These are phyloP conservation scores for Phenganax marumi DNA, from an alignment of 92 coral and sea anemone species.

Conservation along the genomic window DNA sequence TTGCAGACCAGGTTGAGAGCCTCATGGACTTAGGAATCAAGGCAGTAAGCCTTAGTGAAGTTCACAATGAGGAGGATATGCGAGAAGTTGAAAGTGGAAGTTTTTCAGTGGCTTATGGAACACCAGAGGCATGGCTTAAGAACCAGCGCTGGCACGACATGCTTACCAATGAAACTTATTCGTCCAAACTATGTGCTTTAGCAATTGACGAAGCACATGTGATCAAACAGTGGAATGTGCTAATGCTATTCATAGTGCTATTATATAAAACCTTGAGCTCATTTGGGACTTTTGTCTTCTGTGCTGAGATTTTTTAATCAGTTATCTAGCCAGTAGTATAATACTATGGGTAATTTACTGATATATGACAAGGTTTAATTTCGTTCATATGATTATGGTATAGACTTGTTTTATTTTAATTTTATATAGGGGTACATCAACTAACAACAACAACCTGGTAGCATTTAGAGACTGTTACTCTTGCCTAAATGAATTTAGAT, in stretches of 20 bases:
- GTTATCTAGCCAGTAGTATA: no score
- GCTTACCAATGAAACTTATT: conserved; percentile 41
- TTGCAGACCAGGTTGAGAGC: conserved; percentile 55
- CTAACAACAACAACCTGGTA: conserved; percentile 42
- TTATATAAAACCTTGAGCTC: neutral
- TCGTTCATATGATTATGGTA: neutral
- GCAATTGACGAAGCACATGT: conserved; percentile 63
- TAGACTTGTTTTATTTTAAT: neutral
- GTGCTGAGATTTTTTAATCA: no score
- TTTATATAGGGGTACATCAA: conserved; percentile 62
- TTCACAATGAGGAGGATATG: conserved; percentile 38
- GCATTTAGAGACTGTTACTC: conserved; percentile 60
- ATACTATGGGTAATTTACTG: no score
- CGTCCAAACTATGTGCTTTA: conserved; percentile 49
- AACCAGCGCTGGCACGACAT: conserved; percentile 57
- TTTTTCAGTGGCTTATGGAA: conserved; percentile 52
- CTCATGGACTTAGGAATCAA: conserved; percentile 45
- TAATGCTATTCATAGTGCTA: neutral
- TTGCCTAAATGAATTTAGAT: conserved; percentile 54
- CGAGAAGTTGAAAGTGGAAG: conserved; percentile 43
- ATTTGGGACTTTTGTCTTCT: no score
- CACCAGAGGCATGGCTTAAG: conserved; percentile 61
- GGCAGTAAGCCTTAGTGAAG: conserved; percentile 49
- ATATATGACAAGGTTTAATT: neutral
- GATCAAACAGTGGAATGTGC: conserved; percentile 60